A percentile compares a stretch with the other conserved stretches of the same genome.
Conservation (phyloP, 64 coral and sea anemone genomes). For the Montipora foliosa region DNA sequence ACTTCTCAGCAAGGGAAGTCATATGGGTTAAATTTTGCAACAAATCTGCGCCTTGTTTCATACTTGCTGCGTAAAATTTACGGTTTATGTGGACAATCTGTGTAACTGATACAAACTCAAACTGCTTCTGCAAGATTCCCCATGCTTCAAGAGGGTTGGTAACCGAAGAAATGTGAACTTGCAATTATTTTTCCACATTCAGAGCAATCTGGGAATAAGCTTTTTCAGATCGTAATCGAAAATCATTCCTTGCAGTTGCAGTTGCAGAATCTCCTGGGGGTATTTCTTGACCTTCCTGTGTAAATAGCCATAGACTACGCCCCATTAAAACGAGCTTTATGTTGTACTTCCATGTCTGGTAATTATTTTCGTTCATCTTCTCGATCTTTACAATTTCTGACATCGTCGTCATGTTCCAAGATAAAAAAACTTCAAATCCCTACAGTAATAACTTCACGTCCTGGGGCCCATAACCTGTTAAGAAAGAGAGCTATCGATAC, state of each 20-base stretch:
- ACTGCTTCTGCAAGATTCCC: constrained; percentile 40
- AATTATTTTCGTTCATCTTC: constrained; percentile 52
- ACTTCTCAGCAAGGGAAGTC: constrained; percentile 55
- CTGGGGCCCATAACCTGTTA: constrained; percentile 59
- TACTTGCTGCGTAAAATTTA: constrained; percentile 55
- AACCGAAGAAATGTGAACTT: constrained; percentile 40
- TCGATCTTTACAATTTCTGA: constrained; percentile 27
- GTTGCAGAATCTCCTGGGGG: neutral
- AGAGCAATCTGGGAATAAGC: constrained; percentile 46
- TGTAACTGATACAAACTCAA: constrained; percentile 61
- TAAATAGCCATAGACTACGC: constrained; percentile 52
- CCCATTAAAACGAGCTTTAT: constrained; percentile 59
- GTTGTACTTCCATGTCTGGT: constrained; percentile 57
- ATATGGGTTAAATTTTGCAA: constrained; percentile 54
- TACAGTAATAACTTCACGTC: neutral
- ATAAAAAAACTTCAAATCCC: constrained; percentile 2
- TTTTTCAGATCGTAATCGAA: constrained; percentile 49
- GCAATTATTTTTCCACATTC: constrained; percentile 59
- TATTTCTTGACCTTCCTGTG: constrained; percentile 41
- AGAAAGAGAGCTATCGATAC: neutral
- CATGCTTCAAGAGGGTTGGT: constrained; percentile 39
- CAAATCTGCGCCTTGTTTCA: constrained; percentile 42
- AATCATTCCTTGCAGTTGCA: constrained; percentile 42
- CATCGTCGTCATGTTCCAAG: neutral
- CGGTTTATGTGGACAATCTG: constrained; percentile 48